Evolutionary conservation across 1,140 invertebrate species (phyloP).

Genomic region (Pygmarrhopalites habei): DNA sequence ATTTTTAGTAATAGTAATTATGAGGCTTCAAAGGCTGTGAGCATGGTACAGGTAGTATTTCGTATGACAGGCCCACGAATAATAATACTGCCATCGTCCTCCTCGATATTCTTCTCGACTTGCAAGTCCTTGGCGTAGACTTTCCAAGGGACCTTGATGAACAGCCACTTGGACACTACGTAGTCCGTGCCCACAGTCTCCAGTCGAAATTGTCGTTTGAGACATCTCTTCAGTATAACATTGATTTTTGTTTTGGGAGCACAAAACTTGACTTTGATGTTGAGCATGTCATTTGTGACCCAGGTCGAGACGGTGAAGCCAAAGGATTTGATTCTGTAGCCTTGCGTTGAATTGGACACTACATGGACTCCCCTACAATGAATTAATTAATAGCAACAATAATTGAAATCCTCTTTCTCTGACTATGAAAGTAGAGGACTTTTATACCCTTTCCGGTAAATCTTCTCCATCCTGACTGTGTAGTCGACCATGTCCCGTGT

Average conservation of each 20-base stretch:
- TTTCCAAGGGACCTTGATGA: constrained; percentile 8
- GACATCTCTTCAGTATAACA: constrained; percentile 7
- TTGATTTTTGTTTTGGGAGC: neutral
- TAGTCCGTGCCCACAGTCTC: constrained; percentile 1
- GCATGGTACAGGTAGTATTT: neutral
- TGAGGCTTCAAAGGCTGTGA: too few relatives aligned
- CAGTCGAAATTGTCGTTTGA: neutral
- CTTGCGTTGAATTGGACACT: neutral
- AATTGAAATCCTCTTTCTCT: neutral
- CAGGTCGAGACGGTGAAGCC: constrained; percentile 9
- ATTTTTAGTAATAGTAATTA: too few relatives aligned
- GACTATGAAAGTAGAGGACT: neutral
- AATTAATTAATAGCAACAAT: neutral
- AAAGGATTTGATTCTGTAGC: constrained; percentile 10
- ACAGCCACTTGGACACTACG: constrained; percentile 6
- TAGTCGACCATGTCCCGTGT: constrained; percentile 5
- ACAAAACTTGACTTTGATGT: constrained; percentile 3
- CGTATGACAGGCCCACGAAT: neutral
- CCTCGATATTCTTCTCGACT: constrained; percentile 3
- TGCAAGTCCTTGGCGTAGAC: neutral
- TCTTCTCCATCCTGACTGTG: constrained; percentile 1
- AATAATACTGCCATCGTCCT: constrained; percentile 13
- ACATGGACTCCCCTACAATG: neutral
- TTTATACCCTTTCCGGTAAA: constrained; percentile 1
- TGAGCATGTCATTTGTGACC: neutral